These are phyloP conservation scores for Oscheius sp. DNA, from an alignment of 2,888 invertebrate species.

Conservation along the genomic window DNA sequence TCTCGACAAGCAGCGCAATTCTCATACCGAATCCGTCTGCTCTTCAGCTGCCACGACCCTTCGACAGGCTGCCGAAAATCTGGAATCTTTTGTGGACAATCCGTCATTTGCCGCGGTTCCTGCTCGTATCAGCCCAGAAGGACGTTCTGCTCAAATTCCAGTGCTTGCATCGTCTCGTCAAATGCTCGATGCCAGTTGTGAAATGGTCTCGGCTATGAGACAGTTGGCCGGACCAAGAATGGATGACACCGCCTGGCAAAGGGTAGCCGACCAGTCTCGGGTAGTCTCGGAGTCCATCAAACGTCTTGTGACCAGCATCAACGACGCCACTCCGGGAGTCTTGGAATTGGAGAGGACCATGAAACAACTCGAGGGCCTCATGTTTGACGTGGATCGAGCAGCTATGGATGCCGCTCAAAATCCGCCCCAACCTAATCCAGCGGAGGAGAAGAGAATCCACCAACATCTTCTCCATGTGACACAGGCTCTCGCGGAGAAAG, in stretches of 20 bases:
- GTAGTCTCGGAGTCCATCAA: constrained; percentile 94
- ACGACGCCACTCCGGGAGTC: constrained; percentile 95
- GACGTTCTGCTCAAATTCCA: constrained; percentile 82
- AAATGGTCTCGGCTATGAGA: constrained; percentile 80
- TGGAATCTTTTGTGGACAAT: constrained; percentile 91
- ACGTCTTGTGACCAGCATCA: constrained; percentile 85
- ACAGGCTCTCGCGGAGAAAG: constrained; percentile 84
- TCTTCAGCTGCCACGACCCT: constrained; percentile 85
- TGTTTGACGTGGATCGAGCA: constrained; percentile 76
- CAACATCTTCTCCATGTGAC: constrained; percentile 85
- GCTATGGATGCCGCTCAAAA: constrained; percentile 47
- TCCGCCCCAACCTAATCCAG: constrained; percentile 43
- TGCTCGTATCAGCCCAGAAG: constrained; percentile 85
- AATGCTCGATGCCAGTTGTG: constrained; percentile 82
- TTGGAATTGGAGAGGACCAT: constrained; percentile 88
- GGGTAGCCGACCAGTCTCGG: constrained; percentile 87
- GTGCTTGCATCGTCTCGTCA: constrained; percentile 82
- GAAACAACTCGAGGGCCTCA: constrained; percentile 75
- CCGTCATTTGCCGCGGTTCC: constrained; percentile 93
- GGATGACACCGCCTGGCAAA: constrained; percentile 93
- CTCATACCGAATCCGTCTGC: constrained; percentile 73
- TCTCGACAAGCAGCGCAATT: constrained; percentile 80
- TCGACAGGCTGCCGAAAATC: constrained; percentile 88
- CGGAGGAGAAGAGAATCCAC: constrained; percentile 75
- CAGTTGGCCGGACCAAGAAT: constrained; percentile 84